These are phyloP conservation scores for Acleris sparsana DNA, from an alignment of 2,888 invertebrate genomes.

Conservation along the genomic window DNA sequence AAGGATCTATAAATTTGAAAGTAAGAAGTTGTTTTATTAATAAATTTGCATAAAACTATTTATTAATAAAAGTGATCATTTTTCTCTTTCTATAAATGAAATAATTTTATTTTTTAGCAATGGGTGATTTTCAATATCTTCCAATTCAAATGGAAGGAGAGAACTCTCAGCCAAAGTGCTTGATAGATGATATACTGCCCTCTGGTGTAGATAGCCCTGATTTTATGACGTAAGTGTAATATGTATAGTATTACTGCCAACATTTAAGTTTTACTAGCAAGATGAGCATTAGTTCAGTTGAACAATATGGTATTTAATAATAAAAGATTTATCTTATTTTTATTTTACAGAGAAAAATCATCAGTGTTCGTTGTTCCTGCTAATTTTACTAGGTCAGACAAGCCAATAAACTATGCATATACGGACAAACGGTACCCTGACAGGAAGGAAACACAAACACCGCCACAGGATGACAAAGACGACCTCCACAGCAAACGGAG, in stretches of 20 bases:
- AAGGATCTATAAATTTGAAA: conserved; percentile 85
- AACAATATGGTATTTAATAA: not conserved
- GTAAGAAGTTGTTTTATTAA: conserved; percentile 66
- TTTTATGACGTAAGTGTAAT: conserved; percentile 59
- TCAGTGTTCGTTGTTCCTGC: conserved; percentile 90
- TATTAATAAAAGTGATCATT: no score
- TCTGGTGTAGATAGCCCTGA: conserved; percentile 61
- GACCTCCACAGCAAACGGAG: conserved; percentile 62
- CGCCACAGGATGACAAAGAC: conserved; percentile 52
- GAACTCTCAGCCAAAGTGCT: conserved; percentile 76
- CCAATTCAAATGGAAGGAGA: conserved; percentile 84
- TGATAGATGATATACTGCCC: conserved; percentile 86
- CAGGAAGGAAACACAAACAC: conserved; percentile 41
- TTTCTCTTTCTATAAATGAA: no score
- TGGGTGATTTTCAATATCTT: conserved; percentile 96
- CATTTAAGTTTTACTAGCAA: no score
- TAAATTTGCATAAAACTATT: not conserved
- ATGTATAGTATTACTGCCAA: conserved; percentile 27
- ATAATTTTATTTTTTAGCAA: conserved; percentile 76
- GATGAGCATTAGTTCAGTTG: no score
- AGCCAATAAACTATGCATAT: conserved; percentile 70
- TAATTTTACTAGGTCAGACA: conserved; percentile 90
- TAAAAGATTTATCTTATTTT: not conserved
- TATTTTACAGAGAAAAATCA: conserved; percentile 59
- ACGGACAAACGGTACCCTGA: conserved; percentile 61